Conservation (phyloP, 2,888 invertebrate genomes). For the Gibbula magus region DNA sequence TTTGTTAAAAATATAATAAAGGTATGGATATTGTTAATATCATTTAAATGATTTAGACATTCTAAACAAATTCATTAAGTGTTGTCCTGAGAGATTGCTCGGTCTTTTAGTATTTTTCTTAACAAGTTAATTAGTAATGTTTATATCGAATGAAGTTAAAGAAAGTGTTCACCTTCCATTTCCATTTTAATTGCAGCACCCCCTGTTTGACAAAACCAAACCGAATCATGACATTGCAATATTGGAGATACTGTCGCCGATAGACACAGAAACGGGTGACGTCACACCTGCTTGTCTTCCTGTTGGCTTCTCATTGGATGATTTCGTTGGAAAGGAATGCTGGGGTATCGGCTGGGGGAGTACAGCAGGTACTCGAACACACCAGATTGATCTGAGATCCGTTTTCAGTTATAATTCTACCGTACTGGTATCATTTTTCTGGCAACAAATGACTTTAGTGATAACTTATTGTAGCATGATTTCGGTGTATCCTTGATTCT, state of each 20-base stretch:
- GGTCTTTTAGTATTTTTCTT: not conserved
- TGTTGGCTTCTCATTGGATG: conserved; percentile 19
- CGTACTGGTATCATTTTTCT: too few relatives aligned
- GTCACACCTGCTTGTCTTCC: conserved; percentile 43
- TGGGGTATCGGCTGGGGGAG: conserved; percentile 42
- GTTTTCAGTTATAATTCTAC: too few relatives aligned
- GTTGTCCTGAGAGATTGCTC: too few relatives aligned
- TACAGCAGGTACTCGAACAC: conserved; percentile 32
- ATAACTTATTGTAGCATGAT: too few relatives aligned
- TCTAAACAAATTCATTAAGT: too few relatives aligned
- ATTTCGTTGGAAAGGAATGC: conserved; percentile 37
- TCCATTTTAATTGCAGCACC: conserved; percentile 31
- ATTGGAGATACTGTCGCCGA: conserved; percentile 29
- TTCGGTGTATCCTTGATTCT: too few relatives aligned
- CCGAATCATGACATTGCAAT: conserved; percentile 41
- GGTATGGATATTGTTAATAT: conserved; percentile 31
- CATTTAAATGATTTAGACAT: too few relatives aligned
- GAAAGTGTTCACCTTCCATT: not conserved
- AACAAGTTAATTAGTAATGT: too few relatives aligned
- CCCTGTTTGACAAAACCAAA: conserved; percentile 26
- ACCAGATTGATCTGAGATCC: too few relatives aligned
- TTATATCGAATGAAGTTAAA: not conserved
- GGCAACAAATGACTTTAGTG: too few relatives aligned
- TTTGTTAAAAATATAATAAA: conserved; percentile 35
- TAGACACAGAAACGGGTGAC: not conserved